A percentile compares a stretch with the other conserved stretches of the same genome.
Conservation (phyloP, 2,113 vertebrate genomes). For the Aplodontia rufa region DNA sequence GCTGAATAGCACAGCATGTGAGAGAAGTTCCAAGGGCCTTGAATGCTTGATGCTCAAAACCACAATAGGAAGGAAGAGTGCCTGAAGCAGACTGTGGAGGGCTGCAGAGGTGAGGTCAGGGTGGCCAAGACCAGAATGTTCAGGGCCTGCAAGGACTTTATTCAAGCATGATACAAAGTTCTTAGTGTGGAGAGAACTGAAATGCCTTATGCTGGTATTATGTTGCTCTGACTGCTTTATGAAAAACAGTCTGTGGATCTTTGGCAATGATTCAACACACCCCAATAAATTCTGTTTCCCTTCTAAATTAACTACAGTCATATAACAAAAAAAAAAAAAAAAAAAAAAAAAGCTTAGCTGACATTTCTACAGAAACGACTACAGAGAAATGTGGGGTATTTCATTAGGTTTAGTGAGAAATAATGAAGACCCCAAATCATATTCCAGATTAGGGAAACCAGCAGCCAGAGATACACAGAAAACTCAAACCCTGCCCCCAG, state of each 20-base stretch:
- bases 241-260: neutral
- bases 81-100: neutral
- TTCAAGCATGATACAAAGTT: neutral
- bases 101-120: neutral
- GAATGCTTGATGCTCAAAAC: neutral
- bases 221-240: neutral
- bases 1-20: neutral
- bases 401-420: neutral
- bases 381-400: neutral
- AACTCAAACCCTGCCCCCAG: neutral
- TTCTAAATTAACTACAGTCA: neutral
- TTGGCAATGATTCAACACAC: slow-evolving; percentile 39
- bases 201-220: neutral
- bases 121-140: neutral
- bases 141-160: neutral
- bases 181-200: neutral
- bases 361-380: neutral
- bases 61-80: neutral
- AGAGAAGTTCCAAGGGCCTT: neutral
- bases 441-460: neutral
- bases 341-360: neutral
- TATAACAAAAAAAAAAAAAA: neutral
- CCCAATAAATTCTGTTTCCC: neutral
- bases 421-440: neutral
- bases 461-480: no score